Base-by-base conservation (phyloP, 2,113 vertebrate genomes). In the Illadopsis cleaveri region DNA sequence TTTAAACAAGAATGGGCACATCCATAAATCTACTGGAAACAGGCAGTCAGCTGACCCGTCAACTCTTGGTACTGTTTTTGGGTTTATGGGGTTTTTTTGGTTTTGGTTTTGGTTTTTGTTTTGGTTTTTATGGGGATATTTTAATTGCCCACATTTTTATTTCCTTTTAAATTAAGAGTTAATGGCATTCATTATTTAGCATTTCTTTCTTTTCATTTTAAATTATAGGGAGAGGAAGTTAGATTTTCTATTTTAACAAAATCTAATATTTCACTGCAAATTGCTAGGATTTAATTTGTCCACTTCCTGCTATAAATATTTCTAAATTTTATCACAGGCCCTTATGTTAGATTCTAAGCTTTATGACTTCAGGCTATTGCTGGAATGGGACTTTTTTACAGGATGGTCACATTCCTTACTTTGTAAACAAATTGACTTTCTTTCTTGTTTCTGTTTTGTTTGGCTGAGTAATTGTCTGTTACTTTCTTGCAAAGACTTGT, bases 351-450 rank as follows among this genome's bases (percentile, higher is more conserved):
- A 64, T 82, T 91, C n/a, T 85, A 82, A 71, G 45, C 9, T 86
- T 94, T 88, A 78, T 68, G 18, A 64, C 60, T 92, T 54, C 60
- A 61, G 75, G 37, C 9, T 82, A 12, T 72, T 90, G 73, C 61
- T 96, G 44, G 40, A 71, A 90, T 80, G 30, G n/a, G 44, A 91
- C 72, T 91, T 96, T 92, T 86, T 93, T 97, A 86, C 22, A 40
- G n/a, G 56, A 73, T 10, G 9, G 69, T 84, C 86, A 89, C 57
- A 84, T 86, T 45, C 27, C 61, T 93, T 70, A 53, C 65, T 84
- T 93, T 90, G 90, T 71, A 95, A 96, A 95, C 89, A 96, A 96
- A 93, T 93, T 92, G 25, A 44, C 86, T 96, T 97, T 86, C 19
- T 92, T 92, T 62, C 76, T 88, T 24, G 9, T 45, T 92, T 90